Evolutionary conservation across 1,140 invertebrate genomes (phyloP).

Genomic region (Notospermus geniculatus): DNA sequence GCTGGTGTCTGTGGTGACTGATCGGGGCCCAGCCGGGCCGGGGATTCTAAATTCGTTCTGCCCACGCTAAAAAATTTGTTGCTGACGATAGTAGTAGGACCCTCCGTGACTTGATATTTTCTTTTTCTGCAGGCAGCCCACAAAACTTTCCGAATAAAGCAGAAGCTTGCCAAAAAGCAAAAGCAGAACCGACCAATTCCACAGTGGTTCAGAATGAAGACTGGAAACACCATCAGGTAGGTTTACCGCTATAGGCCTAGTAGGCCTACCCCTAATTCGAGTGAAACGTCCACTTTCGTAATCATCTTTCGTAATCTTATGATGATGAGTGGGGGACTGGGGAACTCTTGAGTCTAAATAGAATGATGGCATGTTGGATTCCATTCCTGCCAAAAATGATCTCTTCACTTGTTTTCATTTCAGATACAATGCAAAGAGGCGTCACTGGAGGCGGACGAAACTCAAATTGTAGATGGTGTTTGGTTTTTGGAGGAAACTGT

Average conservation of each 20-base stretch:
- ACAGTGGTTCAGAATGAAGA: constrained; percentile 97
- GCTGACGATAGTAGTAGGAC: too few relatives aligned
- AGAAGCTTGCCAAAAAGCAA: constrained; percentile 94
- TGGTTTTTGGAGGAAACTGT: too few relatives aligned
- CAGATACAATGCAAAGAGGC: constrained; percentile 95
- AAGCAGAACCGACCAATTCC: constrained; percentile 98
- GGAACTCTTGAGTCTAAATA: neutral
- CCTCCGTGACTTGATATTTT: neutral
- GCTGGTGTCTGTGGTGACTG: too few relatives aligned
- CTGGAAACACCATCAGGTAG: constrained; percentile 96
- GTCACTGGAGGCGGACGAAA: constrained; percentile 97
- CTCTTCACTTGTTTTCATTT: neutral
- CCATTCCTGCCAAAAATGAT: neutral
- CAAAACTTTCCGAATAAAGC: constrained; percentile 97
- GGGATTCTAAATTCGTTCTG: too few relatives aligned
- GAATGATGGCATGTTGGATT: neutral
- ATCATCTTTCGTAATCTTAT: neutral
- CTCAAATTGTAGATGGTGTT: constrained; percentile 83
- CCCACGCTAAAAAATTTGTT: too few relatives aligned
- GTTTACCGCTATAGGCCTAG: too few relatives aligned
- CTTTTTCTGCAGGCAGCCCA: constrained; percentile 83
- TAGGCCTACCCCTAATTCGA: neutral
- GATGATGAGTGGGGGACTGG: neutral
- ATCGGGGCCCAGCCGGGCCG: too few relatives aligned
- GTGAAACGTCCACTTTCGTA: neutral